Base-by-base conservation (phyloP, 2,888 invertebrate species). In the Flexamia atlantica region DNA sequence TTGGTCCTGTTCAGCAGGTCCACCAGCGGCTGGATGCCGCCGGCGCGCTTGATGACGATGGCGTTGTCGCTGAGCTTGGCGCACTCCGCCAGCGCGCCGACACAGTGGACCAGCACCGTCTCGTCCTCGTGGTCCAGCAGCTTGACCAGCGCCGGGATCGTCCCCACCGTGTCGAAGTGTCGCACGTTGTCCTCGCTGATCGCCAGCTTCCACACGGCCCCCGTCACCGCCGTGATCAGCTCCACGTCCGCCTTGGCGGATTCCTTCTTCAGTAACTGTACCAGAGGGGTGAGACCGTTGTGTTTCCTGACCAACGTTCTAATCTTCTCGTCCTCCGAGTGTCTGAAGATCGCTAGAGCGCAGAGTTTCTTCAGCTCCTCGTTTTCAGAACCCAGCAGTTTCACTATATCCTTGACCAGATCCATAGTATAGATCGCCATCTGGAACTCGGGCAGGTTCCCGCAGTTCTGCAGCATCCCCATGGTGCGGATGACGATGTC, bases 181-280 rank as follows among this genome's bases (percentile, higher is more conserved):
- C 93, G 92, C 0, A 97, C 96, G 89, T 97, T 98, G 83, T 95
- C 95, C 1, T 94, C 93, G 87, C 95, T 95, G 83, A 94, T 94
- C 2, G 98, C 95, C 89, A 97, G 97, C 91, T 98, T 98, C 98
- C 98, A 98, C 86, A 98, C 94, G 10, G 97, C 98, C 0, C 98
- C 98, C 0, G 97, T 98, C 0, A 97, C 96, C 0, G 97, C 97
- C 0, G 95, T 94, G 86, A 98, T 89, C 10, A 98, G 90, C 0
- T 94, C 93, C 88, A 97, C 97, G 87, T 96, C 95, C 0, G 94
- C 92, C 32, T 90, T 89, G 72, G 93, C 92, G n/a, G 25, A 42
- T 2, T 93, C 90, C 88, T 95, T 94, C 86, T 93, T 93, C 5
- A 97, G 93, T 83, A 97, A 94, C 60, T 92, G 91, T 1, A 98